Evolutionary conservation across 2,797 vertebrate genomes (phyloP), one percentile per base, ranked within the genome.

Genomic region (Epinephelus malabaricus): DNA sequence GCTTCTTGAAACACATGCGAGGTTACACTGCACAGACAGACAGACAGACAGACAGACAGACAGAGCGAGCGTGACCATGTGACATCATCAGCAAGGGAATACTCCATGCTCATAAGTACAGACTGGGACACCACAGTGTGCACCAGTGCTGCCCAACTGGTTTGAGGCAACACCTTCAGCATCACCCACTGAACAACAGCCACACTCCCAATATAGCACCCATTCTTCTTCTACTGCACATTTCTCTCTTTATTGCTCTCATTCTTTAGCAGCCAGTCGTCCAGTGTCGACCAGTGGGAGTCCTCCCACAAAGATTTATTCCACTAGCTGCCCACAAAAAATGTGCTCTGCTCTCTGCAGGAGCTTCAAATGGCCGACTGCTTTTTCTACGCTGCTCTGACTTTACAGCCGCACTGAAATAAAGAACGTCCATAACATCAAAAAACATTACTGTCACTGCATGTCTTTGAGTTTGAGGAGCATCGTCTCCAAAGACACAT

Each of bases 181-280:
- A 67, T 43, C 55, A 60, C 38, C 69, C 12, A 56, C 15, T 58
- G 21, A 2, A 69, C 46, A 68, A 45, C 47, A 40, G 1, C 18
- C 54, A 59, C 40, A 21, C 53, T 55, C 54, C 58, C n/a, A 69
- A 25, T 38, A 66, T 3, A 53, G 38, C 69, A 63, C 2, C 13
- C 38, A 69, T 38, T 78, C 68, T 38, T 50, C 23, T 40, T 75
- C 69, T 49, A 67, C 45, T 65, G 61, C 69, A 19, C 45, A 17
- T 68, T 67, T 40, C 70, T 83, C 43, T 67, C 21, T 73, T 83
- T 55, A 73, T 77, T 81, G 40, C 5, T 13, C 47, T 61, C 60
- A 64, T 77, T 69, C 27, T 84, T 78, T n/a, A 79, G 56, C 71
- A 62, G 14, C 51, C 58, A 64, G 69, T 73, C 56, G 59, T 65